Base-by-base conservation (phyloP, 2,113 vertebrate genomes). In the Otis tarda region DNA sequence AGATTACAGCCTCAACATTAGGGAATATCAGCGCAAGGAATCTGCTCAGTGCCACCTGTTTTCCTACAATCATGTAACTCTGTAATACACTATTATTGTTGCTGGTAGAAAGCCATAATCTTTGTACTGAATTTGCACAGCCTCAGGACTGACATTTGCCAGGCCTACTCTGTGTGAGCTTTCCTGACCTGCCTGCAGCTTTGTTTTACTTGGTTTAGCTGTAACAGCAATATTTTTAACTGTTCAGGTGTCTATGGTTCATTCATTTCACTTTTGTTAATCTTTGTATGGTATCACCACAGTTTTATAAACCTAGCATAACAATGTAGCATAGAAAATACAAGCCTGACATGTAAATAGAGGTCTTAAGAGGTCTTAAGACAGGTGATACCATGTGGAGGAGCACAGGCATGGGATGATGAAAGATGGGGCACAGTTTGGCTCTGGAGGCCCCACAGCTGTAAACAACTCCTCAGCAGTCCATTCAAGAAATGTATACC, bases 31-130 rank as follows among this genome's bases (percentile, higher is more conserved):
- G 53, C 28, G 39, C 47, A 81, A 27, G 47, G 68, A 89, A 88
- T 90, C 73, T 95, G 64, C 25, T 92, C 60, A 20, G 41, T 39
- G 69, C 60, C 73, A 91, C 91, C 80, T 89, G 92, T 65, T 90
- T 49, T 92, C 23, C 57, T 79, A 24, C 69, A 83, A 47, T 10
- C 57, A 21, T 8, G 9, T 35, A 83, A 47, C 33, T 67, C 83
- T 78, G 47, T 27, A 89, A 77, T 43, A 55, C 45, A 41, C 53
- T 71, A 64, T 18, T 79, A 35, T 50, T 68, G 59, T 2, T 70
- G 15, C 33, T 39, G 35, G 47, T 6, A 75, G 65, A 28, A 68
- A 47, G 49, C n/a, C 43, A 27, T 52, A 81, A 87, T 17, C 7
- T 94, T 83, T 64, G 21, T 31, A 60, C 16, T 56, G 60, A 75